Evolutionary conservation across 1,140 invertebrate genomes (phyloP), one percentile per base, ranked within the genome.

Genomic region (Thaumetopoea pityocampa): DNA sequence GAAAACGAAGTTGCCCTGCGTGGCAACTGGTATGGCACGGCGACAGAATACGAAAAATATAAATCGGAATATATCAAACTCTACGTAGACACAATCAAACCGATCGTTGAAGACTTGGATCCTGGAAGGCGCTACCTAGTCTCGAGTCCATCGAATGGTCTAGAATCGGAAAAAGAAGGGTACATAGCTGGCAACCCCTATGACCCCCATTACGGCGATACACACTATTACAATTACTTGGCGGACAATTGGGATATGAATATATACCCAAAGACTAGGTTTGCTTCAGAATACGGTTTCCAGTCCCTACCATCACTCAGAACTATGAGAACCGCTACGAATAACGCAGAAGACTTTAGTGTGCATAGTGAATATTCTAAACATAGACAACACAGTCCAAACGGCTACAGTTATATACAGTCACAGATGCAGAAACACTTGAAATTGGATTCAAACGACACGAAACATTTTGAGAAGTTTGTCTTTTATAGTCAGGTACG

Each of bases 241-340:
- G 77, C 78, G 38, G 91, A 98, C 67, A 89, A 91, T 28, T 99
- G 96, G 96, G 77, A 93, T 48, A 85, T 89, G 8, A 88, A 85
- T 23, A 90, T 87, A 4, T 98, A 92, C 78, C 94, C 94, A 0
- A 87, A 87, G 6, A 89, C 95, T 0, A 88, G 97, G 49, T 98
- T 99, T 80, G 89, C 92, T 8, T 98, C 97, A 0, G 98, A 99
- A 79, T 99, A 98, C 73, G 98, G 98, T 5, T 93, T 96, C 51
- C 96, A 99, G 76, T 94, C 96, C 2, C 85, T 94, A 20, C 96
- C 97, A 0, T 91, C 91, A 3, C 71, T 91, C 6, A 72, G 84
- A 14, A 90, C 92, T 2, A 80, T 93, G 57, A 59, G 50, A 43
- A 87, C 87, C 9, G 89, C 87, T 0, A 88, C 88, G 1, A 61